Conservation (phyloP, 92 coral and sea anemone genomes). For the Diadumene lineata region DNA sequence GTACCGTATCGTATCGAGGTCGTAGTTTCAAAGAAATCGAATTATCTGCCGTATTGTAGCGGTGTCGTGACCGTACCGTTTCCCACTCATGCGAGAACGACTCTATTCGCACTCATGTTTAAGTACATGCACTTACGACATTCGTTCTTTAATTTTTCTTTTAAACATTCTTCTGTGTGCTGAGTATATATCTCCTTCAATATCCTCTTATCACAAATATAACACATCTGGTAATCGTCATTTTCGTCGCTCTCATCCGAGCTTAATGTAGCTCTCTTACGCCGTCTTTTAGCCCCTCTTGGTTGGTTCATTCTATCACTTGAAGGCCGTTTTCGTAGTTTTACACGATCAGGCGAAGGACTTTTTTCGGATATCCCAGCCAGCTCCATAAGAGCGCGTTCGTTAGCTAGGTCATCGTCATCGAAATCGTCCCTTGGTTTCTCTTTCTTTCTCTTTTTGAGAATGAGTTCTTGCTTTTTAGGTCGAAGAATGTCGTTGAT, state of each 20-base stretch:
- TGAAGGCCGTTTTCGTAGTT: background rate
- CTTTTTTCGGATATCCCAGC: constrained; percentile 14
- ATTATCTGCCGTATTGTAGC: too few relatives aligned
- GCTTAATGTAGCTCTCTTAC: constrained; percentile 12
- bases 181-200: constrained; percentile 15
- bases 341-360: background rate
- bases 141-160: too few relatives aligned
- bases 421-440: constrained; percentile 3
- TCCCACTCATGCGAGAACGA: too few relatives aligned
- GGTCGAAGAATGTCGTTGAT: constrained; percentile 22
- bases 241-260: constrained; percentile 34
- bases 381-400: constrained; percentile 28
- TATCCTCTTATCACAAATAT: constrained; percentile 15
- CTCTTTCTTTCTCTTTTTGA: constrained; percentile 4
- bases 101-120: too few relatives aligned
- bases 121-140: too few relatives aligned
- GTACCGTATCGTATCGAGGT: too few relatives aligned
- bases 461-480: background rate
- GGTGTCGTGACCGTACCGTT: too few relatives aligned
- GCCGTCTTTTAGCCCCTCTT: constrained; percentile 3
- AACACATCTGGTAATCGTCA: constrained; percentile 12
- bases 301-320: constrained; percentile 1
- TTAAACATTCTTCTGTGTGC: constrained; percentile 23
- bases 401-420: constrained; percentile 21
- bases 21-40: too few relatives aligned